Conservation (phyloP, 2,888 invertebrate genomes). For the Caenorhabditis sp. region DNA sequence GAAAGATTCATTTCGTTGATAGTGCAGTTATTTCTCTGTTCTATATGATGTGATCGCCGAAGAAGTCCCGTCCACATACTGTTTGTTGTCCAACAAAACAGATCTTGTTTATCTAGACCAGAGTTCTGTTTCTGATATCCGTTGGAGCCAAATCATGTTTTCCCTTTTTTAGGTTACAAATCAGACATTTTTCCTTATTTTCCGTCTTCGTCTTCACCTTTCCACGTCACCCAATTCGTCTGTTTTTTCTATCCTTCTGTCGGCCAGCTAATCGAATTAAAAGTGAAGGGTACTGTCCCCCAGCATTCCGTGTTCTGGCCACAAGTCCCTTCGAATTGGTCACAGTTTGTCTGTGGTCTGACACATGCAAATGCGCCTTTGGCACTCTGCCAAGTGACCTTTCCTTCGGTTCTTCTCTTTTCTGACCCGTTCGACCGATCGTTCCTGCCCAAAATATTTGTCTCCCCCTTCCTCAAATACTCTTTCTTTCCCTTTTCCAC, state of each 20-base stretch:
- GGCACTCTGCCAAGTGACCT: slow-evolving; percentile 17
- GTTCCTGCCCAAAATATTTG: slow-evolving; percentile 4
- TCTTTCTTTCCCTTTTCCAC: background rate
- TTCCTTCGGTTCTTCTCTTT: background rate
- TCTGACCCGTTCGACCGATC: background rate
- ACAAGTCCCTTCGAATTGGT: background rate
- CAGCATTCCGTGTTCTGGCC: background rate
- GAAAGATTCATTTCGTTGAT: no score
- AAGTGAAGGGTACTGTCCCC: background rate
- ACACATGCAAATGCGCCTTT: no score
- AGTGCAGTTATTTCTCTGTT: no score
- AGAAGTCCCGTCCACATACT: no score
- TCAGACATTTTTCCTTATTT: background rate
- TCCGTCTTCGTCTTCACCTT: background rate
- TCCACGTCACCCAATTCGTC: background rate
- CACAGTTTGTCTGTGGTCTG: background rate
- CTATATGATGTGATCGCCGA: no score
- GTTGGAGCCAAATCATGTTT: no score
- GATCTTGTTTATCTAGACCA: no score
- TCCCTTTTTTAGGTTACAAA: background rate
- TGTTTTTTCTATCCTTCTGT: slow-evolving; percentile 6
- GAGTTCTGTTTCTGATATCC: no score
- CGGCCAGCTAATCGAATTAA: slow-evolving; percentile 5
- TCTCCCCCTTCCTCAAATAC: background rate
- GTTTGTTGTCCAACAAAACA: no score